Evolutionary conservation across 2,888 invertebrate genomes (phyloP).

Genomic region (Dinocampus coccinellae): DNA sequence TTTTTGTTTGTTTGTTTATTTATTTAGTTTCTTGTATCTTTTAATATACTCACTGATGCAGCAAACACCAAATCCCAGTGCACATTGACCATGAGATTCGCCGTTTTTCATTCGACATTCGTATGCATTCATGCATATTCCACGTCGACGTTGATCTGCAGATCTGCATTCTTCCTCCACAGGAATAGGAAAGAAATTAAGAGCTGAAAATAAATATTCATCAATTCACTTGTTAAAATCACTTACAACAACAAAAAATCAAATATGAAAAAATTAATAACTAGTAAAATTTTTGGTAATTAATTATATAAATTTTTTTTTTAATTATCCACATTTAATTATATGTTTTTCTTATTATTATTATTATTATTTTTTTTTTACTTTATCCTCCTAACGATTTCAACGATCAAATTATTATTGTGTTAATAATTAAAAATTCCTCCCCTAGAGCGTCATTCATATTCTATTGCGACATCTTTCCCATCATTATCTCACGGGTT

Average conservation of each 20-base stretch:
- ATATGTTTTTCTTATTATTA: too few species aligned
- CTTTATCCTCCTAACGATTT: neutral
- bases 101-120: constrained; percentile 83
- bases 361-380: neutral
- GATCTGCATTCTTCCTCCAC: constrained; percentile 85
- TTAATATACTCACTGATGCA: constrained; percentile 82
- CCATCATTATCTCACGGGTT: neutral
- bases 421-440: neutral
- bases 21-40: neutral
- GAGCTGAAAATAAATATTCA: constrained; percentile 71
- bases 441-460: neutral
- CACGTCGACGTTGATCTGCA: constrained; percentile 77
- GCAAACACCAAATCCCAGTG: constrained; percentile 87
- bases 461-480: neutral
- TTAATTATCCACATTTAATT: neutral
- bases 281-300: too few species aligned
- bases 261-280: too few species aligned
- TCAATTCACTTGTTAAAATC: neutral
- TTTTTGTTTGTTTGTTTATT: neutral
- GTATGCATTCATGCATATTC: constrained; percentile 86
- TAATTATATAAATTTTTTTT: neutral
- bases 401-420: neutral
- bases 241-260: neutral
- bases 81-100: constrained; percentile 82
- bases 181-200: constrained; percentile 87